Percentiles rank a stretch among this genome's conserved stretches.
phyloP scores from a whole-genome alignment of 2,113 vertebrate genomes.

The Falco punctatus region DNA sequence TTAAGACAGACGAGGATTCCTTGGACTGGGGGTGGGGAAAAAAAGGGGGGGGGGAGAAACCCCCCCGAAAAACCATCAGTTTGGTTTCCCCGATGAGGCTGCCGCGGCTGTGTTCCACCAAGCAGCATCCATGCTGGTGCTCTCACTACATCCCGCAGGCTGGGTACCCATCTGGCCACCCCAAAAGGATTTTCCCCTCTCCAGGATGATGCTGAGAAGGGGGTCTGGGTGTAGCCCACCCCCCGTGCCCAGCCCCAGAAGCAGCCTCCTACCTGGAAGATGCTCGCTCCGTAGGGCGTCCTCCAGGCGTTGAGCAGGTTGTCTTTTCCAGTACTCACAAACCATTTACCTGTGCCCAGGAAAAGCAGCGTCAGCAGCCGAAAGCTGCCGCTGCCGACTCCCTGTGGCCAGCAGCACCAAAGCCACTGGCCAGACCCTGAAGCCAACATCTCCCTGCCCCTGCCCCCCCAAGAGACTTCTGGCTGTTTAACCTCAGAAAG shows the following conservation, averaged over 20 bases:
- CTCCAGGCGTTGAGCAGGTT: slow-evolving; percentile 98
- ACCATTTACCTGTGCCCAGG: slow-evolving; percentile 87
- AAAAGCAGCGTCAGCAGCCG: accelerated
- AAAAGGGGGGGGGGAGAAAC: background rate
- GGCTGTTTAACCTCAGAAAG: background rate
- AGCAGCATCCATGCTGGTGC: accelerated
- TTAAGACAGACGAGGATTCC: slow-evolving; percentile 96
- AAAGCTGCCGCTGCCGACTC: accelerated
- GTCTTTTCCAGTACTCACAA: slow-evolving; percentile 97
- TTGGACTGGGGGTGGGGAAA: slow-evolving; percentile 82
- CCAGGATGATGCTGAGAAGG: accelerated
- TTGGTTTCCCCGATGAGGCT: background rate
- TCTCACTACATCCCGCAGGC: accelerated
- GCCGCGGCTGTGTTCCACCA: accelerated
- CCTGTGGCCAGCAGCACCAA: accelerated
- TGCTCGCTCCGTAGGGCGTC: slow-evolving; percentile 96
- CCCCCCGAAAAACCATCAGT: background rate
- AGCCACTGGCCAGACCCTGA: accelerated
- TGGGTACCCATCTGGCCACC: accelerated
- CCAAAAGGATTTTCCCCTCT: no score
- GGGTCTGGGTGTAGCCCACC: background rate
- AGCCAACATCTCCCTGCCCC: accelerated
- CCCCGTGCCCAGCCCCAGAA: accelerated
- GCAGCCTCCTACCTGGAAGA: slow-evolving; percentile 89
- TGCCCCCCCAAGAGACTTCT: background rate